phyloP scores from a whole-genome alignment of 2,888 invertebrate genomes.

The Yponomeuta plumbellus region DNA sequence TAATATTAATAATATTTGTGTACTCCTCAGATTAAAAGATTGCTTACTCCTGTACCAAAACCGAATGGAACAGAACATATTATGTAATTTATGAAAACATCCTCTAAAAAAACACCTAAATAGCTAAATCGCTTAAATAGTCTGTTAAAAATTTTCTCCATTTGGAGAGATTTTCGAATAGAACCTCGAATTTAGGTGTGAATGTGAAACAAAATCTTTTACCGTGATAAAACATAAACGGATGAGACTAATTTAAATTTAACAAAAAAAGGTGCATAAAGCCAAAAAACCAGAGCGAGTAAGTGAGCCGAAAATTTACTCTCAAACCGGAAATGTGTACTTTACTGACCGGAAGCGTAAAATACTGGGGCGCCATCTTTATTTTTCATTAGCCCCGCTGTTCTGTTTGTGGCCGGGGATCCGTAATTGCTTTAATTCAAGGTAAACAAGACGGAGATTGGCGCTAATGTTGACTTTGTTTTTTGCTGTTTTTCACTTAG shows the following conservation, averaged over 20 bases:
- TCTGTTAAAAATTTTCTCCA: too few relatives aligned
- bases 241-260: not conserved
- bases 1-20: too few relatives aligned
- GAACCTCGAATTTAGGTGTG: too few relatives aligned
- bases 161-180: too few relatives aligned
- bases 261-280: not conserved
- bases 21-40: too few relatives aligned
- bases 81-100: too few relatives aligned
- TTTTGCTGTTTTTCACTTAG: conserved; percentile 5
- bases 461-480: conserved; percentile 13
- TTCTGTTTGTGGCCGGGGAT: conserved; percentile 17
- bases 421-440: conserved; percentile 16
- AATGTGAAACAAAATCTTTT: too few relatives aligned
- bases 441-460: conserved; percentile 11
- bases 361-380: conserved; percentile 32
- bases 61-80: too few relatives aligned
- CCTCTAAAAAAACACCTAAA: too few relatives aligned
- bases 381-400: conserved; percentile 37
- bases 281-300: not conserved
- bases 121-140: not conserved
- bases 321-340: conserved; percentile 8
- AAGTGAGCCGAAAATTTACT: conserved; percentile 7
- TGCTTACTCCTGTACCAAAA: too few relatives aligned
- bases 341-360: conserved; percentile 13
- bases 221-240: not conserved